Base-by-base conservation (phyloP, 2,113 vertebrate species). In the western clawed frog (Xenopus tropicalis) region DNA sequence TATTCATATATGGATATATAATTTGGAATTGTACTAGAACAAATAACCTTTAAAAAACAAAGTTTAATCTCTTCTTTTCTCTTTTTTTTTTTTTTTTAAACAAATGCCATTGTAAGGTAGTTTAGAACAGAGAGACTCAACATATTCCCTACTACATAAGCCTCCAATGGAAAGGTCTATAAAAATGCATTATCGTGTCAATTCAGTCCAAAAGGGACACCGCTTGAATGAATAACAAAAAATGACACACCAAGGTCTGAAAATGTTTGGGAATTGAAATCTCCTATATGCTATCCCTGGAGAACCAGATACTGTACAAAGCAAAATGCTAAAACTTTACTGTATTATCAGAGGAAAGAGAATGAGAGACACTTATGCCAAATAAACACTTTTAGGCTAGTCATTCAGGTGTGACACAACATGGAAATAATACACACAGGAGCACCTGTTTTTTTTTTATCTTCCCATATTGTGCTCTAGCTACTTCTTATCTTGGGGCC, bases 271-370 rank as follows among this genome's bases (percentile, higher is more conserved):
- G 87, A 90, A 90, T 90, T 86, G 83, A 81, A 84, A 86, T 82
- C 80, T 84, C 79, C 84, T 80, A 85, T 83, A 80, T 82, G 85
- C 81, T 81, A 82, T 83, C 81, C 81, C 86, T 85, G 85, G 87
- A 87, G 86, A 89, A 89, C 79, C 65, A 83, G 80, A 88, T 85
- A 88, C 86, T 81, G 83, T 87, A 91, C 86, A 77, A 86, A 93
- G 87, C 88, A 86, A 88, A 87, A 92, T 88, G 87, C 87, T 89
- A 90, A 91, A 90, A 88, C 88, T 85, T 82, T 86, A 87, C 81
- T 90, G 91, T 94, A 93, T 94, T 93, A 87, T 93, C 93, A 91
- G 78, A 96, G 93, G 94, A 92, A 86, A 80, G 84, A n/a, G n/a
- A n/a, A n/a, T n/a, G n/a, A n/a, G n/a, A 81, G 83, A 89, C 92